Evolutionary conservation across 2,797 vertebrate species (phyloP).

Genomic region (Oreonectes daqikongensis): DNA sequence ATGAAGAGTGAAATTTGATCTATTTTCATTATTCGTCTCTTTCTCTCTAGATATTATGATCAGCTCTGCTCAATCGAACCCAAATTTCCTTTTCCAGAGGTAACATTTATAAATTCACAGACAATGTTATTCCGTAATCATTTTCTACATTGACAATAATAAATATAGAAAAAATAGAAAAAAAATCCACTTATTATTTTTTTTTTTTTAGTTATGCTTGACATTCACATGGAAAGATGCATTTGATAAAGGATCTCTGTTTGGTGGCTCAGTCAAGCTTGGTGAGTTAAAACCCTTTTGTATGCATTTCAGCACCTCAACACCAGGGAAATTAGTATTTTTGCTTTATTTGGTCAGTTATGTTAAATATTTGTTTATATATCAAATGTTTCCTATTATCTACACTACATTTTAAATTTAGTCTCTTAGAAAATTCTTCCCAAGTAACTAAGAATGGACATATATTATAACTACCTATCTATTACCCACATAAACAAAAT

Average conservation of each 20-base stretch:
- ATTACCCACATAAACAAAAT: neutral
- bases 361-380: too few species aligned
- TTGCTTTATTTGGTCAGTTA: too few species aligned
- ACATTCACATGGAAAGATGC: slow-evolving; percentile 99
- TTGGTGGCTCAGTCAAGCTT: slow-evolving; percentile 94
- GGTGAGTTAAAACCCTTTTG: slow-evolving; percentile 73
- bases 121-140: neutral
- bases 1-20: neutral
- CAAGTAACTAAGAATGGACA: too few species aligned
- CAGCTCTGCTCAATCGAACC: slow-evolving; percentile 94
- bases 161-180: neutral
- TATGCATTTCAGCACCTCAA: too few species aligned
- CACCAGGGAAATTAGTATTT: too few species aligned
- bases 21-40: slow-evolving; percentile 15
- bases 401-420: too few species aligned
- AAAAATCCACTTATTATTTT: slow-evolving; percentile 38
- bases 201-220: slow-evolving; percentile 85
- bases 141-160: neutral
- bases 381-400: too few species aligned
- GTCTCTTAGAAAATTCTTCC: too few species aligned
- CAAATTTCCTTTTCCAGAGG: slow-evolving; percentile 98
- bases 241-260: slow-evolving; percentile 98
- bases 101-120: slow-evolving; percentile 73
- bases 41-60: slow-evolving; percentile 88
- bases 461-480: neutral